Evolutionary conservation across 2,113 vertebrate species (phyloP).

Genomic region (Aviceda subcristata): DNA sequence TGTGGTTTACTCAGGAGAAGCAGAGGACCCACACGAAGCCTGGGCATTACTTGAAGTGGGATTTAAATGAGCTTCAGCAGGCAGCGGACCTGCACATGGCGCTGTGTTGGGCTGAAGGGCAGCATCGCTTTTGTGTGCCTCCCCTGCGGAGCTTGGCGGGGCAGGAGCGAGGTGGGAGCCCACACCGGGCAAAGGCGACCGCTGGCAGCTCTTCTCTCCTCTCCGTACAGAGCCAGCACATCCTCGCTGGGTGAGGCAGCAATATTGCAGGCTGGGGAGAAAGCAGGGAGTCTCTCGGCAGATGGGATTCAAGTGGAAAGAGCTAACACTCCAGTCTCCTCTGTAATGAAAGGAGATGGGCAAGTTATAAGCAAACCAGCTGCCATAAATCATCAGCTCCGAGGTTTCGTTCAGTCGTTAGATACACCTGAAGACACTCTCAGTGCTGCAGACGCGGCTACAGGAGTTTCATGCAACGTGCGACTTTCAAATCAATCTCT

Average conservation of each 20-base stretch:
- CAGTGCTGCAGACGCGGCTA: background rate
- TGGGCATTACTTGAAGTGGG: accelerated
- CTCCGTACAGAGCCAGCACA: background rate
- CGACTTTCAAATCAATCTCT: background rate
- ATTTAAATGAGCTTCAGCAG: background rate
- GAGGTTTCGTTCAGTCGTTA: background rate
- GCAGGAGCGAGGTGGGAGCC: background rate
- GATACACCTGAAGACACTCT: background rate
- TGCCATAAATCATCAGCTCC: background rate
- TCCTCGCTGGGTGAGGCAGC: background rate
- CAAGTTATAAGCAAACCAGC: background rate
- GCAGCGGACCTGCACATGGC: accelerated
- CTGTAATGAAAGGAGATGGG: background rate
- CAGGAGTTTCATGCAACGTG: background rate
- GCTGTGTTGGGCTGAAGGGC: accelerated
- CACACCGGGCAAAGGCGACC: background rate
- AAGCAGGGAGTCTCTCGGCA: background rate
- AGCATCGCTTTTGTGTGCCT: background rate
- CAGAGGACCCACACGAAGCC: background rate
- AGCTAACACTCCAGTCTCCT: background rate
- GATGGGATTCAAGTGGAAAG: background rate
- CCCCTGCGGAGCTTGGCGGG: background rate
- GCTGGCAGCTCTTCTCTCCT: background rate
- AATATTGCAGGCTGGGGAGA: background rate
- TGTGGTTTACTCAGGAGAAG: background rate